These are phyloP conservation scores for Campylomormyrus numenius DNA, from an alignment of 2,113 vertebrate species.

Conservation along the genomic window DNA sequence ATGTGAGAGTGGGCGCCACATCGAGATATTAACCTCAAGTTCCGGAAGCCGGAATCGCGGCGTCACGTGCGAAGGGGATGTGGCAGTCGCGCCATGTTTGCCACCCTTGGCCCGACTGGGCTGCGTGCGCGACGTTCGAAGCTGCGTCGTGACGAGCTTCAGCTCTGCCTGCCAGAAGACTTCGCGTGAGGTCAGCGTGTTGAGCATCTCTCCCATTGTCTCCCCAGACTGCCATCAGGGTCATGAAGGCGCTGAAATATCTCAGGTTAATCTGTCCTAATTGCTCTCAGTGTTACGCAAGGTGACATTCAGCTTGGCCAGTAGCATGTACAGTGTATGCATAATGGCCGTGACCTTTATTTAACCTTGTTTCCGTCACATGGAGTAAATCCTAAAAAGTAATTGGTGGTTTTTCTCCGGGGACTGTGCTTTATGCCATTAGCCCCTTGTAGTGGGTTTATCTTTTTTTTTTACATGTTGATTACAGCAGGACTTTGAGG, in stretches of 20 bases:
- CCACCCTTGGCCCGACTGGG: background rate
- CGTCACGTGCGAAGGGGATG: background rate
- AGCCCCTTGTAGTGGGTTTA: background rate
- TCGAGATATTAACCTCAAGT: background rate
- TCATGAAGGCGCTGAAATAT: background rate
- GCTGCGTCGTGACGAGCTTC: background rate
- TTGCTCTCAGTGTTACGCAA: background rate
- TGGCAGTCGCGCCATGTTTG: background rate
- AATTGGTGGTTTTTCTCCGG: background rate
- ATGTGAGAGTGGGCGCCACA: background rate
- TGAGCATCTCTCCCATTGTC: background rate
- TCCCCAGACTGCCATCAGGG: background rate
- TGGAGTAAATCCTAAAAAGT: background rate
- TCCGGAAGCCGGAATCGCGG: background rate
- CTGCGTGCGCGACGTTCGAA: too few relatives aligned
- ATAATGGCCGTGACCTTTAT: background rate
- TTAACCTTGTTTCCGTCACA: background rate
- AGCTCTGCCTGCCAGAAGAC: background rate
- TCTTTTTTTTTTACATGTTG: background rate
- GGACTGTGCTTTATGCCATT: background rate
- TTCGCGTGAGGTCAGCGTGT: background rate
- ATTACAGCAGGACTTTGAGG: background rate
- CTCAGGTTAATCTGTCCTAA: background rate
- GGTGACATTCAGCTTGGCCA: background rate
- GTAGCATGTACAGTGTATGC: background rate